Percentiles rank a stretch among this genome's conserved stretches.
These are phyloP conservation scores for Tuberolachnus salignus DNA, from an alignment of 2,888 invertebrate species.

Conservation along the genomic window DNA sequence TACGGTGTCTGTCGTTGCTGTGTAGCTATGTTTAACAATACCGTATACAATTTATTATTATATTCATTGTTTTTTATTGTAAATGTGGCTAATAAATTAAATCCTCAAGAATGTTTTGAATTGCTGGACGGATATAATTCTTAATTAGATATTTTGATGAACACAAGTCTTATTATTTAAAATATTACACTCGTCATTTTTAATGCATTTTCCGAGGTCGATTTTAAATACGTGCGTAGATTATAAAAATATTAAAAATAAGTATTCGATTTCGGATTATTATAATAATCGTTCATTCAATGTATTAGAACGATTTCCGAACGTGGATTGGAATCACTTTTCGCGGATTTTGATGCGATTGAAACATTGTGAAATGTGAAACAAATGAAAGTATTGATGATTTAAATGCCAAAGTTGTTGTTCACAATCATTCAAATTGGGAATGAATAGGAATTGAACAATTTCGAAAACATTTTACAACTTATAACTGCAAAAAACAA, in stretches of 20 bases:
- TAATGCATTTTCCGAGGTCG: too few relatives aligned
- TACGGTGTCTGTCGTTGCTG: background rate
- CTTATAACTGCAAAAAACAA: conserved; percentile 1
- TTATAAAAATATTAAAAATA: background rate
- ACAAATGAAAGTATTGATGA: background rate
- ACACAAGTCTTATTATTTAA: background rate
- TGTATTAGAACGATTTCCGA: background rate
- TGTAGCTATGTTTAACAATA: background rate
- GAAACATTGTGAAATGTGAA: background rate
- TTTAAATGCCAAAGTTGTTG: background rate
- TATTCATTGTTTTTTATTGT: background rate
- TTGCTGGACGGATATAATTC: background rate
- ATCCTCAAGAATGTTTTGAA: background rate
- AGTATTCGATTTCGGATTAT: too few relatives aligned
- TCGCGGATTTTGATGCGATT: background rate
- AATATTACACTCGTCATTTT: too few relatives aligned
- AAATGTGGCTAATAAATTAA: conserved; percentile 10
- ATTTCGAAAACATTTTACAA: background rate
- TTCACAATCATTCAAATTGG: background rate
- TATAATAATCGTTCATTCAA: background rate
- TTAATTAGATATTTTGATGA: background rate
- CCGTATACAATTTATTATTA: background rate
- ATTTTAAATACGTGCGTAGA: background rate
- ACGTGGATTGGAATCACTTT: background rate
- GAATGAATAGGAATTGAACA: background rate